A percentile compares a stretch with the other conserved stretches of the same genome.
phyloP scores from a whole-genome alignment of 2,797 vertebrate species.

The Rhinichthys osculus region DNA sequence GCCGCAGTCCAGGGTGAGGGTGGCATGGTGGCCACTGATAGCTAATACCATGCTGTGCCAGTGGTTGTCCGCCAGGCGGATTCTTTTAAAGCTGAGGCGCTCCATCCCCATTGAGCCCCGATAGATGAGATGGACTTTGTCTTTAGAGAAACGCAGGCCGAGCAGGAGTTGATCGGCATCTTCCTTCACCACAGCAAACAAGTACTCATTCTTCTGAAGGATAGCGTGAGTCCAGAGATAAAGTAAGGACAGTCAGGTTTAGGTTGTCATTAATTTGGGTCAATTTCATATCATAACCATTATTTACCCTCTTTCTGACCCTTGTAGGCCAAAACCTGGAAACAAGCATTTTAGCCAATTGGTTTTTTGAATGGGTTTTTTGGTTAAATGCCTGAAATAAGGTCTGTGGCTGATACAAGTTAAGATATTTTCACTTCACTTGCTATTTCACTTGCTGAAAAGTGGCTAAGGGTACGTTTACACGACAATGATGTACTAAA shows the following conservation, averaged over 20 bases:
- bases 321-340: neutral
- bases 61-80: slow-evolving; percentile 77
- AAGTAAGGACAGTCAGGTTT: neutral
- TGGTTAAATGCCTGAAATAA: too few relatives aligned
- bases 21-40: slow-evolving; percentile 77
- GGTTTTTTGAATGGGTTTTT: neutral
- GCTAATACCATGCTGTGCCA: slow-evolving; percentile 91
- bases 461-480: too few relatives aligned
- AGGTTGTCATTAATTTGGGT: neutral
- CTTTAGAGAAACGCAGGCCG: slow-evolving; percentile 80
- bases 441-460: too few relatives aligned
- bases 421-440: neutral
- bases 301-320: neutral
- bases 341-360: too few relatives aligned
- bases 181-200: slow-evolving; percentile 84
- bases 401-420: neutral
- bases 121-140: slow-evolving; percentile 86
- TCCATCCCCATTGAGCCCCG: slow-evolving; percentile 75
- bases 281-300: neutral
- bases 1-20: slow-evolving; percentile 86
- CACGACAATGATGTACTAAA: neutral
- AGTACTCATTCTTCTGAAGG: slow-evolving; percentile 87
- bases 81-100: slow-evolving; percentile 79
- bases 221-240: neutral
- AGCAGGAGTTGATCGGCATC: slow-evolving; percentile 78